Percentiles rank a stretch among this genome's conserved stretches.
phyloP scores from a whole-genome alignment of 2,797 vertebrate species.

The Craterocephalus amniculus region DNA sequence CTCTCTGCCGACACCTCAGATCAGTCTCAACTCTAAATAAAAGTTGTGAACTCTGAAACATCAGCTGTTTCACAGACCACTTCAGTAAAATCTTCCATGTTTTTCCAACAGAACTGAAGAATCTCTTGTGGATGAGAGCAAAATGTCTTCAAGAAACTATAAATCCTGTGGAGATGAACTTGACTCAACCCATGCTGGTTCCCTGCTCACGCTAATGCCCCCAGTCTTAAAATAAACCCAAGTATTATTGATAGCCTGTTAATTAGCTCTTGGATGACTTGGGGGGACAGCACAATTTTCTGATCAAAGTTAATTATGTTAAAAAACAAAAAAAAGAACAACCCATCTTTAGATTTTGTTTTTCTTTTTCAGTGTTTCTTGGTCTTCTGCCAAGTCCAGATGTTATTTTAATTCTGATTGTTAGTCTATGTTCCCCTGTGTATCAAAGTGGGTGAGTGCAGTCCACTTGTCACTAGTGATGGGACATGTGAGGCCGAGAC shows the following conservation, averaged over 20 bases:
- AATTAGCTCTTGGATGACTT: no score
- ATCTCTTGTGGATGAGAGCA: no score
- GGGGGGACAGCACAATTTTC: not conserved
- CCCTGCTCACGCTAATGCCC: not conserved
- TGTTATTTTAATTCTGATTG: conserved; percentile 43
- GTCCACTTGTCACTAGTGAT: no score
- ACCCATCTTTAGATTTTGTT: not conserved
- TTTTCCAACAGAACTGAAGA: no score
- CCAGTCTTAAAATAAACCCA: not conserved
- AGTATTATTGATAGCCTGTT: not conserved
- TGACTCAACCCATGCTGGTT: no score
- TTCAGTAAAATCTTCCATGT: not conserved
- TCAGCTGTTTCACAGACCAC: not conserved
- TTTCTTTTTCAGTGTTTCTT: conserved; percentile 12
- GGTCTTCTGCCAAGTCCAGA: conserved; percentile 43
- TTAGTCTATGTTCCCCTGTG: conserved; percentile 29
- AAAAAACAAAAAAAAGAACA: no score
- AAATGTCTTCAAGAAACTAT: no score
- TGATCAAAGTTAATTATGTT: not conserved
- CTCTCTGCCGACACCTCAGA: not conserved
- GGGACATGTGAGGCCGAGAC: no score
- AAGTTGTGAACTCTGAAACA: not conserved
- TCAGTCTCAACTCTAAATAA: not conserved
- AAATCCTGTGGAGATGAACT: no score
- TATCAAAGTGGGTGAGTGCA: no score